phyloP scores from a whole-genome alignment of 2,888 invertebrate genomes.

The Sympetrum striolatum region DNA sequence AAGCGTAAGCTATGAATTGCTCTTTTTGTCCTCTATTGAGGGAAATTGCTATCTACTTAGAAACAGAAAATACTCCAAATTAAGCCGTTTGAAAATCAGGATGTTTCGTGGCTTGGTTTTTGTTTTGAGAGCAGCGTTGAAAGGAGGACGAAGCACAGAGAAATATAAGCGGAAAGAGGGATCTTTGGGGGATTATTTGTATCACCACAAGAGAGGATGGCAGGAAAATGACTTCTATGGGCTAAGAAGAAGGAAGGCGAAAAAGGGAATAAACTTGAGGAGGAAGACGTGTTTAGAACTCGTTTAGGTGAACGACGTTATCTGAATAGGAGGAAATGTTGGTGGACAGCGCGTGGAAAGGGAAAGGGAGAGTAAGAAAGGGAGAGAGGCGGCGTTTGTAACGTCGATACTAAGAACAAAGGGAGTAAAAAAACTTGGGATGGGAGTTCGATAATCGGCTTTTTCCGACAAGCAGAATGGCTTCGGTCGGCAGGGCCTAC shows the following conservation, averaged over 20 bases:
- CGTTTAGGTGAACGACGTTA: neutral
- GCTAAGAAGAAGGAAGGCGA: neutral
- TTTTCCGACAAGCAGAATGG: slow-evolving; percentile 38
- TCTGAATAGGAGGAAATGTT: neutral
- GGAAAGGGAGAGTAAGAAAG: neutral
- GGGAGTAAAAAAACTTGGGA: neutral
- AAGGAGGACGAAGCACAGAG: neutral
- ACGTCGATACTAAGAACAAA: slow-evolving; percentile 41
- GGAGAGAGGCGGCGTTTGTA: neutral
- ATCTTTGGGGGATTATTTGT: neutral
- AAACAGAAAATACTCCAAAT: too few species aligned
- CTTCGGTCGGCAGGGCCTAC: slow-evolving; percentile 17
- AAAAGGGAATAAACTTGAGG: neutral
- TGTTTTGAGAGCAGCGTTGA: neutral
- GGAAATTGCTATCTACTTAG: too few species aligned
- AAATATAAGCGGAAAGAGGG: neutral
- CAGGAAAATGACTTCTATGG: neutral
- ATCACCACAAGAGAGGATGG: neutral
- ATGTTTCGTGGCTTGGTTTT: neutral
- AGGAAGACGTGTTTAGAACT: neutral
- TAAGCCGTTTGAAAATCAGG: neutral
- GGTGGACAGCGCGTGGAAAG: neutral
- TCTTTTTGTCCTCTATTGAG: too few species aligned
- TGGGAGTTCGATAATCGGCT: slow-evolving; percentile 35
- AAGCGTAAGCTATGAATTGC: too few species aligned